phyloP scores from a whole-genome alignment of 2,888 invertebrate genomes.

The Eumerus sabulonum region DNA sequence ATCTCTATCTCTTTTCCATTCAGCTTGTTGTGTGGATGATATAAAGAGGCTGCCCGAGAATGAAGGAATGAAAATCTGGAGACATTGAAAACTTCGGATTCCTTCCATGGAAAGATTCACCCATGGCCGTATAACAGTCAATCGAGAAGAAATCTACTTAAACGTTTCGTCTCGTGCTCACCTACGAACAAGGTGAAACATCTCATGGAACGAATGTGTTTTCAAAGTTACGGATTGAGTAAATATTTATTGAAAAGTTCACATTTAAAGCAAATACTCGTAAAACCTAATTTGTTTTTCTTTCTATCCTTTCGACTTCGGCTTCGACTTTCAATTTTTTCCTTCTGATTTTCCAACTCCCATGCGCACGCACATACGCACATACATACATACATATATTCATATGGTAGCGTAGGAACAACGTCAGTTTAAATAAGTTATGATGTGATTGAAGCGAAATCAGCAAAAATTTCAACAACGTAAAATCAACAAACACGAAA shows the following conservation, averaged over 20 bases:
- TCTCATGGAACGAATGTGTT: conserved; percentile 37
- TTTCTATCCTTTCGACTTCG: neutral
- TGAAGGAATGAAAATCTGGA: conserved; percentile 22
- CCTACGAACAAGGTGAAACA: conserved; percentile 32
- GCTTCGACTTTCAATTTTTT: neutral
- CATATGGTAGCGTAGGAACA: conserved; percentile 16
- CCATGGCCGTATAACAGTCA: neutral
- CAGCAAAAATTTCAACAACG: conserved; percentile 65
- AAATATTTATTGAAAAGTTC: conserved; percentile 60
- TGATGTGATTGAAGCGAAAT: conserved; percentile 67
- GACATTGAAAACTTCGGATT: neutral
- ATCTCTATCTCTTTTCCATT: conserved; percentile 8
- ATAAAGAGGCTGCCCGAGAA: too few species aligned
- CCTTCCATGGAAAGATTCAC: conserved; percentile 33
- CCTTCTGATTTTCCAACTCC: neutral
- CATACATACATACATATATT: neutral
- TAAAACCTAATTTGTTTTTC: conserved; percentile 14
- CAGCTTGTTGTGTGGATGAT: too few species aligned
- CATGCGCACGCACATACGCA: neutral
- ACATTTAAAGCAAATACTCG: conserved; percentile 36
- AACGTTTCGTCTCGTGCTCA: conserved; percentile 6
- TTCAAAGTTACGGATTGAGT: conserved; percentile 47
- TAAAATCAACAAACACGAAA: conserved; percentile 67
- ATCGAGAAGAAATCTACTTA: too few species aligned
- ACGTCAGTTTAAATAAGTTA: conserved; percentile 63